Percentiles rank a stretch among this genome's conserved stretches.
These are phyloP conservation scores for Azemiops feae DNA, from an alignment of 2,113 vertebrate species.

Conservation along the genomic window DNA sequence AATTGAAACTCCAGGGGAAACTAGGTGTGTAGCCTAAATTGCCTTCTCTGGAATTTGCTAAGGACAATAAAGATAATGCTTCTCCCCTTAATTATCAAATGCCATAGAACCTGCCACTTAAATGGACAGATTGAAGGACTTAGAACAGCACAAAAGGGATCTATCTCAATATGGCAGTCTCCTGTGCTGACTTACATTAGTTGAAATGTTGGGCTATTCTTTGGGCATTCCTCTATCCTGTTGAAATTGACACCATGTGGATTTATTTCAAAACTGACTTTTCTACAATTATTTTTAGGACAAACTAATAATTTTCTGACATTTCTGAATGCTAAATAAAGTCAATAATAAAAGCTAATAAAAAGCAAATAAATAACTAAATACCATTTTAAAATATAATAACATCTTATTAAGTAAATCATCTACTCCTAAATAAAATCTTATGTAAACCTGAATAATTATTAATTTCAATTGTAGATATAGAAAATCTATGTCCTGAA, in stretches of 20 bases:
- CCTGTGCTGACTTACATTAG: background rate
- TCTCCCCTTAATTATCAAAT: conserved; percentile 11
- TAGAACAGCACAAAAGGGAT: background rate
- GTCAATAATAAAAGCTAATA: background rate
- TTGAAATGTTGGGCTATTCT: background rate
- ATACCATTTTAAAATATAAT: background rate
- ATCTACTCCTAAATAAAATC: background rate
- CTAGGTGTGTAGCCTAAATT: background rate
- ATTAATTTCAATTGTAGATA: background rate
- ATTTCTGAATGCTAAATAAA: conserved; percentile 21
- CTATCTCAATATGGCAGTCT: background rate
- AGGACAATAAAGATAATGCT: conserved; percentile 13
- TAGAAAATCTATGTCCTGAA: background rate
- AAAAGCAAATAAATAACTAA: background rate
- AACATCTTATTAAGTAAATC: background rate
- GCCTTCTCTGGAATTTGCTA: conserved; percentile 12
- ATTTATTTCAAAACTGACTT: background rate
- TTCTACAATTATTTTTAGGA: background rate
- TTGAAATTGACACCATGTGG: conserved; percentile 5
- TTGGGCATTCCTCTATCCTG: background rate
- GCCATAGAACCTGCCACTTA: conserved; percentile 2
- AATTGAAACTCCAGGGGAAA: conserved; percentile 27
- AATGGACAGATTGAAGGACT: background rate
- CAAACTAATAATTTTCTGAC: conserved; percentile 38
- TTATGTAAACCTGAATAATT: background rate